Evolutionary conservation across 2,113 vertebrate species (phyloP), one percentile per base, ranked within the genome.

Genomic region (Centropristis striata): DNA sequence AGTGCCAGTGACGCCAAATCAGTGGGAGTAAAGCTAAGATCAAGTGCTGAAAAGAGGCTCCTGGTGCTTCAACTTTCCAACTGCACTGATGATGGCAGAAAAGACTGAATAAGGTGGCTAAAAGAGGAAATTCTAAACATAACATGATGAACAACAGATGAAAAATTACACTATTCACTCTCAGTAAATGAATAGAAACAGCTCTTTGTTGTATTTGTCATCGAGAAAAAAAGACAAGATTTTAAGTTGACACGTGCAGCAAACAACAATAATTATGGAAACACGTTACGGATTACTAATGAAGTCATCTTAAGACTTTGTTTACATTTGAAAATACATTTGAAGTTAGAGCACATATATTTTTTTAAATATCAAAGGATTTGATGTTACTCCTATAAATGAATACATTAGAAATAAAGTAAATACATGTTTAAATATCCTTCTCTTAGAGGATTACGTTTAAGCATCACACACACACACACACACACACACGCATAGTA

Each of bases 21-120:
- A 85, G 92, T 90, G 88, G 89, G 85, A 87, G 86, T 59, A 70
- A 75, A 87, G 67, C 83, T 75, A 83, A 87, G 83, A 88, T 87
- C 73, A 90, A 87, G 75, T 84, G 73, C 85, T 87, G 78, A 90
- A 86, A 80, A 85, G 63, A 85, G 73, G 39, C 66, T 85, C 49
- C 64, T 72, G 65, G 61, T 80, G 80, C 85, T 80, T 84, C 75
- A 68, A 75, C 87, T 85, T 84, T 79, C 61, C 57, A 69, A 71
- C 69, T 61, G 53, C 47, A 73, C 77, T 81, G 77, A 68, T 71
- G 86, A 66, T 73, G 51, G 77, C 36, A 85, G 71, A 75, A 71
- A 77, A 49, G 67, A 61, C 21, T 54, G 57, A 84, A 78, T 66
- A 82, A 49, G 46, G 25, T 27, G 4, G 4, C 54, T 66, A 21